These are phyloP conservation scores for Agrochola litura DNA, from an alignment of 2,888 invertebrate species.

Conservation along the genomic window DNA sequence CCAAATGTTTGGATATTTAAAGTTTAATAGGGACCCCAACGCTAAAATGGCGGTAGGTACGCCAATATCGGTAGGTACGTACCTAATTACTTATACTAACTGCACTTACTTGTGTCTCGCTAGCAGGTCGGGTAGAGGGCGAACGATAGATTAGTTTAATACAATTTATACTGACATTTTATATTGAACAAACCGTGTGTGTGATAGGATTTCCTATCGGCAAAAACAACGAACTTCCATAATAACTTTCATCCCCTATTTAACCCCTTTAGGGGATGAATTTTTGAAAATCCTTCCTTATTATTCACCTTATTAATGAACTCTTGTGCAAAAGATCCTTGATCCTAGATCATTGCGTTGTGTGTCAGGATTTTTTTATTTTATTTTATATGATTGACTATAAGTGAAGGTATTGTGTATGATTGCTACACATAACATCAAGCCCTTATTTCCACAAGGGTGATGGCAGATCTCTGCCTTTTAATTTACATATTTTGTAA, in stretches of 20 bases:
- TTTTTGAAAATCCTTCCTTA: no score
- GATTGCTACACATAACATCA: background rate
- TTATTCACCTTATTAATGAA: no score
- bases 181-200: no score
- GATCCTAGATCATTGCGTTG: no score
- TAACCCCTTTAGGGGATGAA: no score
- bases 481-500: background rate
- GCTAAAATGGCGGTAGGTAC: conserved; percentile 66
- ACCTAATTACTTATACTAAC: conserved; percentile 49
- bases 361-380: no score
- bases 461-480: background rate
- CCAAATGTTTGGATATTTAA: conserved; percentile 80
- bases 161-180: background rate
- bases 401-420: background rate
- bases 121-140: background rate
- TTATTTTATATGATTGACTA: no score
- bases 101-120: conserved; percentile 29
- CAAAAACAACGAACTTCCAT: no score
- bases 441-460: no score
- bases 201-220: no score
- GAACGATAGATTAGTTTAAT: background rate
- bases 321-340: no score
- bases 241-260: no score
- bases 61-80: conserved; percentile 44
- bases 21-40: conserved; percentile 77